phyloP scores from a whole-genome alignment of 2,888 invertebrate species.

The Drosophila peninsularis region DNA sequence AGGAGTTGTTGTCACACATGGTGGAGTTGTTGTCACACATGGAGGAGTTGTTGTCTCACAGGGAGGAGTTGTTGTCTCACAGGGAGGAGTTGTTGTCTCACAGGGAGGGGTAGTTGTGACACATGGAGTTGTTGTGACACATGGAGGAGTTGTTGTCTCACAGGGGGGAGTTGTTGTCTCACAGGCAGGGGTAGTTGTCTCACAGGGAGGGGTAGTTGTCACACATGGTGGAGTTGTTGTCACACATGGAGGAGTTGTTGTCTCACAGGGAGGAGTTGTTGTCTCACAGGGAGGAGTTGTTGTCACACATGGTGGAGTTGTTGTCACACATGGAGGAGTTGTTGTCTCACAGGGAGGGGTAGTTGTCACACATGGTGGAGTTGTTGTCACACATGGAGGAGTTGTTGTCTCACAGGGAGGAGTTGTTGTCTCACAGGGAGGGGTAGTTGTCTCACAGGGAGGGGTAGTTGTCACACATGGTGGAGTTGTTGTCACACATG shows the following conservation, averaged over 20 bases:
- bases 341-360: not conserved
- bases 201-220: not conserved
- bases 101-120: not conserved
- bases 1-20: not conserved
- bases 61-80: not conserved
- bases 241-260: not conserved
- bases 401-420: not conserved
- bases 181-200: not conserved
- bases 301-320: not conserved
- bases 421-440: not conserved
- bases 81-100: not conserved
- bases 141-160: not conserved
- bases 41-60: not conserved
- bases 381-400: not conserved
- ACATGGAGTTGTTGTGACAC: too few relatives aligned
- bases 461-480: not conserved
- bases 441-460: not conserved
- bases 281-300: not conserved
- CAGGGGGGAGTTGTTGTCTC: not conserved
- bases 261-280: not conserved
- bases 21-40: not conserved
- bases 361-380: not conserved
- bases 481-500: not conserved
- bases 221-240: not conserved
- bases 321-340: not conserved